These are phyloP conservation scores for Cephus cinctus DNA, from an alignment of 1,140 invertebrate species.

Conservation along the genomic window DNA sequence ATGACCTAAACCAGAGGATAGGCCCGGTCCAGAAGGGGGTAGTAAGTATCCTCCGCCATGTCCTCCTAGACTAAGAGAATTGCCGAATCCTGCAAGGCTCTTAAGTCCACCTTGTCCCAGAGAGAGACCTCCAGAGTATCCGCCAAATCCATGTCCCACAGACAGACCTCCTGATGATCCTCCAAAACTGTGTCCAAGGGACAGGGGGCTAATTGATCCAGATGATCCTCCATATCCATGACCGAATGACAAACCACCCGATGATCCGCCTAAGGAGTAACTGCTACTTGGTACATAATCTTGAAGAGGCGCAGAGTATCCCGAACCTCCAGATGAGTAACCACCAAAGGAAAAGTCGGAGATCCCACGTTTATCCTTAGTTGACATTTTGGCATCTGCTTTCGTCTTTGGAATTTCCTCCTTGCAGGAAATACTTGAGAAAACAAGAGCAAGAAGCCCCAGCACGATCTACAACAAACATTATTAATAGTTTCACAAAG, in stretches of 20 bases:
- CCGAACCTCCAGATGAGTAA: not conserved
- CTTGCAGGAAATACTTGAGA: conserved; percentile 27
- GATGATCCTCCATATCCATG: conserved; percentile 24
- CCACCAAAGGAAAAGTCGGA: conserved; percentile 26
- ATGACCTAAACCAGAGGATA: conserved; percentile 23
- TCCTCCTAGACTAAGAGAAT: not conserved
- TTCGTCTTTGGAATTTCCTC: conserved; percentile 22
- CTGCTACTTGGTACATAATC: not conserved
- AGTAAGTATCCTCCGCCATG: not conserved
- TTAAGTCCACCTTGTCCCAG: no score
- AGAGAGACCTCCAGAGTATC: no score
- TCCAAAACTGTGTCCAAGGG: not conserved
- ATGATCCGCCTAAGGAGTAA: conserved; percentile 10
- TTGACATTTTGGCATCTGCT: conserved; percentile 17
- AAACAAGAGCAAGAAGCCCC: conserved; percentile 24
- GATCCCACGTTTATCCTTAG: conserved; percentile 45
- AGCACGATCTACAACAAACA: conserved; percentile 33
- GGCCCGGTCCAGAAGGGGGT: conserved; percentile 12
- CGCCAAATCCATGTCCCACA: conserved; percentile 14
- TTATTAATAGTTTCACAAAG: conserved; percentile 5
- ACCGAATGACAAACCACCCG: conserved; percentile 6
- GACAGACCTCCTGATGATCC: no score
- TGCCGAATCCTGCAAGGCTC: no score
- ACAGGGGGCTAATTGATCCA: no score
- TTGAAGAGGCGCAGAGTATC: conserved; percentile 21